Conservation (phyloP, 2,888 invertebrate genomes). For the Unio delphinus region DNA sequence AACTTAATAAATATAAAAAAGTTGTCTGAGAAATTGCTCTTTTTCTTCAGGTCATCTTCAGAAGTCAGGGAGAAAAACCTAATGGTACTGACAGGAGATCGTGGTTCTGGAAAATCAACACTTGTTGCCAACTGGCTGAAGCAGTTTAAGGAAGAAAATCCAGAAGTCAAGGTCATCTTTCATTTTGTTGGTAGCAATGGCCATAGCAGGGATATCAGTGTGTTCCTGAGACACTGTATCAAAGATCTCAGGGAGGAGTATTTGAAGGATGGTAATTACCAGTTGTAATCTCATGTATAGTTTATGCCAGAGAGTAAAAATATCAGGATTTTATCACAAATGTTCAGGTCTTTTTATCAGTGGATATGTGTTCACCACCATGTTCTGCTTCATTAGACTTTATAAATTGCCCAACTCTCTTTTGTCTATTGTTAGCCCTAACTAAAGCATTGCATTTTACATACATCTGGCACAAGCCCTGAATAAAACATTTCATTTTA, state of each 20-base stretch:
- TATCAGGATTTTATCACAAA: too few species aligned
- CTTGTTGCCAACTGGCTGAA: slow-evolving; percentile 63
- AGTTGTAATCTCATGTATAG: too few species aligned
- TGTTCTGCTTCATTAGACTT: too few species aligned
- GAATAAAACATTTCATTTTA: too few species aligned
- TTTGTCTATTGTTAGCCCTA: too few species aligned
- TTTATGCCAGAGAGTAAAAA: too few species aligned
- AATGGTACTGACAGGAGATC: slow-evolving; percentile 57
- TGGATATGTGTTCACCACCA: too few species aligned
- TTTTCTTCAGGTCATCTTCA: slow-evolving; percentile 29
- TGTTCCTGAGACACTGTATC: slow-evolving; percentile 52
- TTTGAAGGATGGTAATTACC: slow-evolving; percentile 29
- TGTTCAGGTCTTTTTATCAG: too few species aligned
- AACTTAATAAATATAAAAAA: not conserved
- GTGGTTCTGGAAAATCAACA: slow-evolving; percentile 66
- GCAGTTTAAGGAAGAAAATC: slow-evolving; percentile 47
- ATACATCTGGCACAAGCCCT: too few species aligned
- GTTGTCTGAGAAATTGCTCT: not conserved
- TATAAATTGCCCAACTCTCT: too few species aligned
- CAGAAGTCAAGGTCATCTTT: slow-evolving; percentile 53
- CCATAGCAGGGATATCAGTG: slow-evolving; percentile 52
- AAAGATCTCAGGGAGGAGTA: slow-evolving; percentile 39
- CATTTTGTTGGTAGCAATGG: slow-evolving; percentile 60
- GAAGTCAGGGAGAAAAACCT: slow-evolving; percentile 44
- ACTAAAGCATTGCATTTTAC: too few species aligned